Base-by-base conservation (phyloP, 2,888 invertebrate species). In the Xylota segnis region DNA sequence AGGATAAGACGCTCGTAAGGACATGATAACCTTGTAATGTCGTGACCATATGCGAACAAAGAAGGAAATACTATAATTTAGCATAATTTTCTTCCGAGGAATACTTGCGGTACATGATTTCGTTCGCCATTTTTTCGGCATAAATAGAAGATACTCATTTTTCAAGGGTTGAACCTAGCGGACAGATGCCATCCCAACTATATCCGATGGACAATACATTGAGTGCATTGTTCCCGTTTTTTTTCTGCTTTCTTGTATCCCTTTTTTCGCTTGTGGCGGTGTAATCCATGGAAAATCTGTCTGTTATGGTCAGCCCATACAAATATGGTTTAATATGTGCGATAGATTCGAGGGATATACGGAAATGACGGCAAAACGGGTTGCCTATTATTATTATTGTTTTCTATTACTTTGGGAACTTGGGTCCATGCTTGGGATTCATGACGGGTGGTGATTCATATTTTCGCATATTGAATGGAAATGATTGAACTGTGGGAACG, bases 241-340 rank as follows among this genome's bases (percentile, higher is more conserved):
- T 37, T 61, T 61, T 61, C 27, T 56, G 50, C 4, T 56, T 56
- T 27, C 52, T 52, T 52, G 50, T 47, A 68, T 76, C 56, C 47
- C 50, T 65, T 63, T 54, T 34, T 10, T 18, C 32, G 40, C 23
- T 63, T 75, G 63, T 66, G 68, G 59, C 43, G 23, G 14, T 71
- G 43, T 83, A 83, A 83, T 87, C 86, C 58, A 50, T 82, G 68
- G 83, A 75, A 88, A 87, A 88, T 87, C 87, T 86, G 78, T 81
- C 75, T 88, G 88, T 87, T 88, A 88, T 88, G 89, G 88, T 89
- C 89, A 89, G 88, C 89, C 89, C 88, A 88, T 88, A 88, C 88
- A 89, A 89, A 89, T 88, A 89, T 88, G 79, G 61, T 83, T 88
- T 87, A 87, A 88, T 88, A 87, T 63, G 56, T 66, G 74, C 47